Evolutionary conservation across 2,888 invertebrate species (phyloP), one percentile per base, ranked within the genome.

Genomic region (Acholoe squamosa): DNA sequence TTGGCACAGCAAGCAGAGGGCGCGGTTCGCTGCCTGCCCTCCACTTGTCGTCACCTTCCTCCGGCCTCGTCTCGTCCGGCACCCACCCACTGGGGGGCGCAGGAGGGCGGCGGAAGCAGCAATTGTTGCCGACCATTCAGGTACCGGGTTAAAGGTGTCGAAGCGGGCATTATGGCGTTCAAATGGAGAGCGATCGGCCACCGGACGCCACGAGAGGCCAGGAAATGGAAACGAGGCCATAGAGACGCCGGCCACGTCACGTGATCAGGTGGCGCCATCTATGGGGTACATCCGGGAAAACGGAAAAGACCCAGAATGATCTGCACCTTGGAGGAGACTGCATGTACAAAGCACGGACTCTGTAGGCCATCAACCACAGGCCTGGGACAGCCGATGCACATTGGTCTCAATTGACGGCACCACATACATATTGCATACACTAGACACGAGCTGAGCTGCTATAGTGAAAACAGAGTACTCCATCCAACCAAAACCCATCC

Each of bases 201-300:
- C 22, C 61, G 61, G n/a, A 61, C 61, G 61, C 61, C 61, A 14
- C 22, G 22, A 71, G 71, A 25, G 28, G 71, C 71, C 71, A 71
- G 71, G 71, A 71, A 71, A 71, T 71, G 71, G 71, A 71, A 71
- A 71, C 71, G 71, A 71, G 71, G 71, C 31, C 25, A 28, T 71
- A 71, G 14, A 28, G 71, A 71, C 71, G 71, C 71, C 31, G 71
- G 14, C 28, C 43, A 43, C 43, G 71, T 28, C 28, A 28, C 71
- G 25, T 71, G 71, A 71, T 71, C 71, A 0, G 25, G 31, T 28
- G 25, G 71, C 71, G 71, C 71, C 71, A 71, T 71, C 71, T 71
- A 25, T 0, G 25, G 71, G 71, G 28, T 14, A 71, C 71, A n/a
- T 71, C 71, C 31, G 71, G 61, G n/a, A 61, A 61, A 61, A 61